Evolutionary conservation across 2,888 invertebrate species (phyloP).

Genomic region (Hecatera dysodea): DNA sequence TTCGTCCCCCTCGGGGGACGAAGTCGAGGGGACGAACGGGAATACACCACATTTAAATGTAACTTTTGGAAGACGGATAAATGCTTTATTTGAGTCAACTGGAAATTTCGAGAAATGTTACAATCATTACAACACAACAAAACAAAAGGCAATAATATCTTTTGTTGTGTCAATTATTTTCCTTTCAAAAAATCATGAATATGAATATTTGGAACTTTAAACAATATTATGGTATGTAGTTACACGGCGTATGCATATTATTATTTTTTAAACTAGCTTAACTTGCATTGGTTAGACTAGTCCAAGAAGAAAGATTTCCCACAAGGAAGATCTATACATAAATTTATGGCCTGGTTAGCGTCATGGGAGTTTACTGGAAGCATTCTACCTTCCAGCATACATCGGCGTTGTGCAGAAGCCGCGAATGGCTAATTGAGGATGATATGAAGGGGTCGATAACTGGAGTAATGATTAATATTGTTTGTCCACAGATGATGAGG

Average conservation of each 20-base stretch:
- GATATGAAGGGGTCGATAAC: background rate
- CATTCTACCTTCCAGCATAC: background rate
- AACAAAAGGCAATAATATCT: too few relatives aligned
- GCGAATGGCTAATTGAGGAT: background rate
- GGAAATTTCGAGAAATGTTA: background rate
- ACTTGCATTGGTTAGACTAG: background rate
- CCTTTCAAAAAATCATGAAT: too few relatives aligned
- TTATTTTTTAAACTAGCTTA: too few relatives aligned
- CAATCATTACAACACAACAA: background rate
- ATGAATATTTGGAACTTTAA: too few relatives aligned
- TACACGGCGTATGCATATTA: too few relatives aligned
- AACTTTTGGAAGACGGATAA: background rate
- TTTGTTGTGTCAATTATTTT: background rate
- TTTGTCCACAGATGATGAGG: conserved; percentile 87
- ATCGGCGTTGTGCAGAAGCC: background rate
- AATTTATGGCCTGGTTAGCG: background rate
- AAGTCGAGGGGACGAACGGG: too few relatives aligned
- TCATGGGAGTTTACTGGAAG: too few relatives aligned
- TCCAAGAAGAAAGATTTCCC: background rate
- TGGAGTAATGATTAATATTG: conserved; percentile 26
- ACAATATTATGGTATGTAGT: too few relatives aligned
- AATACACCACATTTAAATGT: too few relatives aligned
- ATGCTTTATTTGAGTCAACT: background rate
- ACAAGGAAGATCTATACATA: background rate
- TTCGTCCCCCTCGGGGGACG: too few relatives aligned